phyloP scores from a whole-genome alignment of 2,888 invertebrate genomes.

The Neocrepidodera transversa region DNA sequence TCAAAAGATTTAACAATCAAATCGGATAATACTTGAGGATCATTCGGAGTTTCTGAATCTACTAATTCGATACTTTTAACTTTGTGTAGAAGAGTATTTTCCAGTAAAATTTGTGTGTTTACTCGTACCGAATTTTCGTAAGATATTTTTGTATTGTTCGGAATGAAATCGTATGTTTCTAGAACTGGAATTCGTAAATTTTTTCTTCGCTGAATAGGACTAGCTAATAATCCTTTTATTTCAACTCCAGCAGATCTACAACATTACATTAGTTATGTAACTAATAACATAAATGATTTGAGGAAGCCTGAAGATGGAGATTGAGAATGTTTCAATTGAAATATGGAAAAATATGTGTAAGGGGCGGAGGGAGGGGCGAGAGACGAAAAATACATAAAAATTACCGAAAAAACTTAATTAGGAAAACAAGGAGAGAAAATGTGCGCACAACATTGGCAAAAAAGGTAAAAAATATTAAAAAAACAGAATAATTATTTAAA shows the following conservation, averaged over 20 bases:
- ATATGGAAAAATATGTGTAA: too few relatives aligned
- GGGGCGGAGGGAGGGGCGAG: too few relatives aligned
- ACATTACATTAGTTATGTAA: too few relatives aligned
- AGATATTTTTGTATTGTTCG: constrained; percentile 60
- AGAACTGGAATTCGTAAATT: constrained; percentile 76
- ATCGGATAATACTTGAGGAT: constrained; percentile 58
- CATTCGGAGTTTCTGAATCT: constrained; percentile 28
- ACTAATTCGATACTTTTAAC: constrained; percentile 54
- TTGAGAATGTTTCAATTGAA: too few relatives aligned
- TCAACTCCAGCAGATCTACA: constrained; percentile 77
- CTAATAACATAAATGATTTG: too few relatives aligned
- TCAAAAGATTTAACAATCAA: constrained; percentile 67
- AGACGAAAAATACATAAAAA: too few relatives aligned
- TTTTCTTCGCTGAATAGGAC: constrained; percentile 72
- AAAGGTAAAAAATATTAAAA: too few relatives aligned
- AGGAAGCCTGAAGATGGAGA: too few relatives aligned
- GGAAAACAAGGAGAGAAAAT: too few relatives aligned
- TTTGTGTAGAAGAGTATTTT: constrained; percentile 69
- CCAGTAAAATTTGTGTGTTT: constrained; percentile 74
- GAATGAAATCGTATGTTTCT: constrained; percentile 77
- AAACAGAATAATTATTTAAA: too few relatives aligned
- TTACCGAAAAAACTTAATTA: too few relatives aligned
- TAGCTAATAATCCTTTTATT: constrained; percentile 78
- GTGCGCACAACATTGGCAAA: too few relatives aligned
- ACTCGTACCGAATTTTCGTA: constrained; percentile 62